Evolutionary conservation across 2,797 vertebrate genomes (phyloP).

Genomic region (Leucoraja ocellata): DNA sequence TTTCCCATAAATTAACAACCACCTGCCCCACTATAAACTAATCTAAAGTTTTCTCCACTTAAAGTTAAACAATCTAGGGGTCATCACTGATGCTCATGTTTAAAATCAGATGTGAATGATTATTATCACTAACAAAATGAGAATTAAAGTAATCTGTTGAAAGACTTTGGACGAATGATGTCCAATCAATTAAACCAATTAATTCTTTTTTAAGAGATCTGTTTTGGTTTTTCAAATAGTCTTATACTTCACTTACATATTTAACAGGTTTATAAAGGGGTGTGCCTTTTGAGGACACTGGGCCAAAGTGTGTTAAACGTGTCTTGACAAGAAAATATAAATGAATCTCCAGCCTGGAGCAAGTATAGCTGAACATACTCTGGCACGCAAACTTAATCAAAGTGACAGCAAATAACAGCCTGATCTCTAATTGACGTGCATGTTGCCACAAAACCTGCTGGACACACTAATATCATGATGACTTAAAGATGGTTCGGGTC

Average conservation of each 20-base stretch:
- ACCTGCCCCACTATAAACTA: background rate
- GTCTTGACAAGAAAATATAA: constrained; percentile 16
- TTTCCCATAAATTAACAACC: background rate
- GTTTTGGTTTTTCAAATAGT: background rate
- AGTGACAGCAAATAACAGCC: background rate
- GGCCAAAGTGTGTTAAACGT: background rate
- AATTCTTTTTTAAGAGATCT: background rate
- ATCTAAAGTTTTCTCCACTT: background rate
- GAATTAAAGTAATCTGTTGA: background rate
- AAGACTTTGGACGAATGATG: background rate
- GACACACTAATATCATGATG: background rate
- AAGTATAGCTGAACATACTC: background rate
- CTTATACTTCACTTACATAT: background rate
- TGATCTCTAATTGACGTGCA: background rate
- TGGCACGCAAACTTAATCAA: constrained; percentile 16
- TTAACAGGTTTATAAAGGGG: background rate
- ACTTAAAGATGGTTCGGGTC: background rate
- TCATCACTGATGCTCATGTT: background rate
- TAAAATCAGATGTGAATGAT: background rate
- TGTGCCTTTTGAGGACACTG: background rate
- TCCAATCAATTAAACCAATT: background rate
- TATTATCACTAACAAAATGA: too few relatives aligned
- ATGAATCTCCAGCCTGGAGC: constrained; percentile 20
- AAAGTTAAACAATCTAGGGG: background rate
- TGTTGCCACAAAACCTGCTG: constrained; percentile 7